Evolutionary conservation across 2,113 vertebrate genomes (phyloP).

Genomic region (Misgurnus mizolepis): DNA sequence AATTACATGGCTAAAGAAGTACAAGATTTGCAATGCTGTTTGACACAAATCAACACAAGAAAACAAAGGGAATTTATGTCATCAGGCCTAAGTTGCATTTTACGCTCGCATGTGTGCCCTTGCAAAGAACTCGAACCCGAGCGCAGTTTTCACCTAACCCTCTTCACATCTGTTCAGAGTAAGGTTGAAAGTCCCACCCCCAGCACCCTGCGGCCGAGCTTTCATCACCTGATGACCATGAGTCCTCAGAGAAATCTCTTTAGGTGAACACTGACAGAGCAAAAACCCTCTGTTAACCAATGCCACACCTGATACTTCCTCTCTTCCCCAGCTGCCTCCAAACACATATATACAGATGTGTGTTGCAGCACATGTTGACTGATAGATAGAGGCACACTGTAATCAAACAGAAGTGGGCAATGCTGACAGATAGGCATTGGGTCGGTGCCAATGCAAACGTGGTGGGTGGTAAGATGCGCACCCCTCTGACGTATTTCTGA

Average conservation of each 20-base stretch:
- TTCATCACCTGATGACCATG: constrained; percentile 41
- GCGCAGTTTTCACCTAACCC: not conserved
- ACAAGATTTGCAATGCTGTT: too few species aligned
- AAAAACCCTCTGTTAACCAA: constrained; percentile 34
- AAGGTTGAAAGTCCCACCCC: not conserved
- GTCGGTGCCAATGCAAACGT: constrained; percentile 23
- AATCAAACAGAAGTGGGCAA: constrained; percentile 52
- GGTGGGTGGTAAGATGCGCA: not conserved
- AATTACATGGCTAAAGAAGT: too few species aligned
- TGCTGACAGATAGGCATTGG: constrained; percentile 41
- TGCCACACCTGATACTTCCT: constrained; percentile 36
- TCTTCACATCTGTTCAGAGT: constrained; percentile 12
- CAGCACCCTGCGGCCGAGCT: constrained; percentile 20
- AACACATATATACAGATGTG: constrained; percentile 47
- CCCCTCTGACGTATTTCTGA: not conserved
- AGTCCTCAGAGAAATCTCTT: not conserved
- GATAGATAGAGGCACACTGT: constrained; percentile 46
- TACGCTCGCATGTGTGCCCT: too few species aligned
- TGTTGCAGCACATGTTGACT: constrained; percentile 38
- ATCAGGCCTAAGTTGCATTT: too few species aligned
- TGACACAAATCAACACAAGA: too few species aligned
- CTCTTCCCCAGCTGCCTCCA: constrained; percentile 6
- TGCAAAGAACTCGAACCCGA: too few species aligned
- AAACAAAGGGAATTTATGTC: too few species aligned
- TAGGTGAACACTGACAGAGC: constrained; percentile 39